Evolutionary conservation across 1,140 invertebrate species (phyloP), one percentile per base, ranked within the genome.

Genomic region (Nomia melanderi): DNA sequence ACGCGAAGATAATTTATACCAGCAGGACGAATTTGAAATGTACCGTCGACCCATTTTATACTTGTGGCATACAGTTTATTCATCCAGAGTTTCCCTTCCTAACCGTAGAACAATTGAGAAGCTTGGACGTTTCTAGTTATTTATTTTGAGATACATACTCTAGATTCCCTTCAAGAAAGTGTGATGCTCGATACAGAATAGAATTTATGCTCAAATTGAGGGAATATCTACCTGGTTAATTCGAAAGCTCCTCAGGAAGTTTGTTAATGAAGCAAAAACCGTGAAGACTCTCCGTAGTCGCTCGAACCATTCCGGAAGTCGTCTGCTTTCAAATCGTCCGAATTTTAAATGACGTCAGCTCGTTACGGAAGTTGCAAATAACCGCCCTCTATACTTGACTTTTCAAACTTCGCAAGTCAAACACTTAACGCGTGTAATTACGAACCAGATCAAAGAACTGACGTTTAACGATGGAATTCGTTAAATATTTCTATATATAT

Each of bases 211-310:
- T 8, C 17, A 1, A 77, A 44, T 41, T 33, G 66, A 17, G 29
- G 47, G 64, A 23, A 4, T 12, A n/a, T n/a, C n/a, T 41, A 39
- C 39, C 39, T 41, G 25, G 12, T 54, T 23, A 27, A 23, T 57
- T 39, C 11, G 23, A 23, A 50, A 56, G 71, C 44, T 77, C 62
- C 29, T n/a, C 17, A 14, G 17, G 33, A 82, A 82, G 29, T 66
- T 82, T 65, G 60, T 77, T 81, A 81, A 81, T 77, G 63, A 54
- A 23, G 14, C n/a, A 60, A 50, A 29, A 65, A 33, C n/a, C 20
- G 25, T 4, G 9, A 41, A 27, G 1, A 9, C 20, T 50, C 6
- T 17, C 53, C 12, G 5, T 14, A 54, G 27, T 71, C 44, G 44
- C 12, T 57, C 27, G 5, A 17, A 25, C 29, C 17, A 20, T 57